These are phyloP conservation scores for Amiota minor DNA, from an alignment of 2,888 invertebrate genomes.

Conservation along the genomic window DNA sequence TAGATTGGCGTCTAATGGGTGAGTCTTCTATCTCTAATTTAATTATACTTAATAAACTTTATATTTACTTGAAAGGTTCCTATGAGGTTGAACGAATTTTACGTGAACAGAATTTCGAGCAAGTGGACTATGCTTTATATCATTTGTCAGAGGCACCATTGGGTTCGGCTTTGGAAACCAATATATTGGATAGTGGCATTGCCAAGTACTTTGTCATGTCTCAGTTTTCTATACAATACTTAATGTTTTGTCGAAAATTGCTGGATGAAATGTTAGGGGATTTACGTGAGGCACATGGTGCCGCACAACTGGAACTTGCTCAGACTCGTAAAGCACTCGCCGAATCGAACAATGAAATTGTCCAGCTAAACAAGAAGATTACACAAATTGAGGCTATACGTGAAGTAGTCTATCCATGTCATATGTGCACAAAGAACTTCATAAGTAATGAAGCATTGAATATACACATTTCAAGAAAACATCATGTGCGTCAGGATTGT, in stretches of 20 bases:
- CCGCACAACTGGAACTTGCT: conserved; percentile 62
- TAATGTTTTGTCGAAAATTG: conserved; percentile 71
- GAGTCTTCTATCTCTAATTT: conserved; percentile 29
- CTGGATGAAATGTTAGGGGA: conserved; percentile 68
- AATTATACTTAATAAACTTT: not conserved
- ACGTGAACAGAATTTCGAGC: conserved; percentile 69
- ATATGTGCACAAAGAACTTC: conserved; percentile 72
- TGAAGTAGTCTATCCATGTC: conserved; percentile 71
- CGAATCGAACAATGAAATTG: conserved; percentile 67
- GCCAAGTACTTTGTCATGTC: conserved; percentile 71
- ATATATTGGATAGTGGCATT: conserved; percentile 71
- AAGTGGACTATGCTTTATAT: conserved; percentile 63
- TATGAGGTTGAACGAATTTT: conserved; percentile 70
- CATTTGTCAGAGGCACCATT: conserved; percentile 71
- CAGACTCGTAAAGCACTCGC: conserved; percentile 57
- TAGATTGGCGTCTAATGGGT: conserved; percentile 72
- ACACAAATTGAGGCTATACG: conserved; percentile 70
- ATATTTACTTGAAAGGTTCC: conserved; percentile 54
- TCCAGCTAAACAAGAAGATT: conserved; percentile 69
- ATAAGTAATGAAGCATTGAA: conserved; percentile 72
- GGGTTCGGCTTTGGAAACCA: conserved; percentile 65
- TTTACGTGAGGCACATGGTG: conserved; percentile 59
- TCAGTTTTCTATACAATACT: conserved; percentile 70
- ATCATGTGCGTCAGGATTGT: conserved; percentile 42
- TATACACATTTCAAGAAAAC: conserved; percentile 69